Base-by-base conservation (phyloP, 2,797 vertebrate species). In the Crax fasciolata region DNA sequence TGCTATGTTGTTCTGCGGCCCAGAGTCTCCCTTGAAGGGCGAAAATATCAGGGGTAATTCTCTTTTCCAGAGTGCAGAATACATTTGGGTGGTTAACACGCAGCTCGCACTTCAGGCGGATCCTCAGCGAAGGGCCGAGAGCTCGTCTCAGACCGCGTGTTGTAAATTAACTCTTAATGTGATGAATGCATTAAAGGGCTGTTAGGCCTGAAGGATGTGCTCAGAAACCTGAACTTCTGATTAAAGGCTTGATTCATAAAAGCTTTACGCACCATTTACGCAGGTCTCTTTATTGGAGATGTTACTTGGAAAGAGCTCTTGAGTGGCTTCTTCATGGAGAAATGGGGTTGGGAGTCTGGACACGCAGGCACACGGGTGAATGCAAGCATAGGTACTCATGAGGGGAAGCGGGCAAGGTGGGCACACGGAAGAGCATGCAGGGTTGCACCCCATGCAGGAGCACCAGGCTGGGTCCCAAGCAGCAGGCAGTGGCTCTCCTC, bases 101-200 rank as follows among this genome's bases (percentile, higher is more conserved):
- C 21, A 63, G 93, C 92, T 97, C 65, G 27, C 95, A 94, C 96
- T 97, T 97, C 62, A 96, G 90, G 96, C 89, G 0, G 89, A 85
- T 94, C 95, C 91, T 74, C 74, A 74, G 8, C 1, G 6, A 96
- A 96, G 89, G 92, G 90, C 90, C 61, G n/a, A 84, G 93, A 83
- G 63, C 95, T 89, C 9, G 17, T 91, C 93, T 94, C 43, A 63
- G 88, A 87, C 91, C 44, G 80, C 84, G 81, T 93, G 91, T 72
- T 87, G 91, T 91, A 97, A 98, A 98, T 97, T 95, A 97, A 97
- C 94, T 97, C 87, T 95, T 96, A 97, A 97, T 87, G 71, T 94
- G 92, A 94, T 94, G 87, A 95, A 90, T 95, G 95, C 76, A 95
- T 97, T 97, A 97, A 86, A 92, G 90, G 87, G 49, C 76, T 57